These are phyloP conservation scores for Pseudomyrmex dendroicus DNA, from an alignment of 1,140 invertebrate genomes.

Conservation along the genomic window DNA sequence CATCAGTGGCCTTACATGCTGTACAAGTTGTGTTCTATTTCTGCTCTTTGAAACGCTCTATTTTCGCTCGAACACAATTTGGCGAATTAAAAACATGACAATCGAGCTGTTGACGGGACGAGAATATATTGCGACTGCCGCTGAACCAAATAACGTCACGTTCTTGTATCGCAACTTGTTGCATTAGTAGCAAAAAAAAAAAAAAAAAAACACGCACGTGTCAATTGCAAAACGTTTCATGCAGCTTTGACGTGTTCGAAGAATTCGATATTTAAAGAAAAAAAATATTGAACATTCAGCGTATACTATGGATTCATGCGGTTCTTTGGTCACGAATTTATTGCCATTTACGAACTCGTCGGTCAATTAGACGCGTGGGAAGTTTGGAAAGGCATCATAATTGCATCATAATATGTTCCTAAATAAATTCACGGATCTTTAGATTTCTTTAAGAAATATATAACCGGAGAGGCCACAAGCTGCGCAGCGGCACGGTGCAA, in stretches of 20 bases:
- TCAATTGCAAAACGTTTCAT: neutral
- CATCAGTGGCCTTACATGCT: too few relatives aligned
- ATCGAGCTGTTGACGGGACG: neutral
- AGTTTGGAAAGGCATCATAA: neutral
- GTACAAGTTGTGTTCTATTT: too few relatives aligned
- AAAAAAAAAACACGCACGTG: neutral
- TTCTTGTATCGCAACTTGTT: slow-evolving; percentile 39
- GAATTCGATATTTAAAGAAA: neutral
- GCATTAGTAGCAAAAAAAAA: neutral
- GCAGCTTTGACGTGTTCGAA: neutral
- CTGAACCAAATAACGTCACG: slow-evolving; percentile 4
- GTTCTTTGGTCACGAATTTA: too few relatives aligned
- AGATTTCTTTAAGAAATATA: neutral
- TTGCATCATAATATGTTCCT: neutral
- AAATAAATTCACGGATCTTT: slow-evolving; percentile 22
- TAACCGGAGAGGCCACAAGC: neutral
- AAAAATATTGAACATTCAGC: neutral
- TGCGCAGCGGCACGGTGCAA: neutral
- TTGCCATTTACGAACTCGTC: neutral
- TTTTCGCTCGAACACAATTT: neutral
- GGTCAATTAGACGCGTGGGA: neutral
- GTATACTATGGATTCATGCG: too few relatives aligned
- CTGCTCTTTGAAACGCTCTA: too few relatives aligned
- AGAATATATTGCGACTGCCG: neutral
- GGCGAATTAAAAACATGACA: neutral